Evolutionary conservation across 2,113 vertebrate species (phyloP).

Genomic region (Alectura lathami): DNA sequence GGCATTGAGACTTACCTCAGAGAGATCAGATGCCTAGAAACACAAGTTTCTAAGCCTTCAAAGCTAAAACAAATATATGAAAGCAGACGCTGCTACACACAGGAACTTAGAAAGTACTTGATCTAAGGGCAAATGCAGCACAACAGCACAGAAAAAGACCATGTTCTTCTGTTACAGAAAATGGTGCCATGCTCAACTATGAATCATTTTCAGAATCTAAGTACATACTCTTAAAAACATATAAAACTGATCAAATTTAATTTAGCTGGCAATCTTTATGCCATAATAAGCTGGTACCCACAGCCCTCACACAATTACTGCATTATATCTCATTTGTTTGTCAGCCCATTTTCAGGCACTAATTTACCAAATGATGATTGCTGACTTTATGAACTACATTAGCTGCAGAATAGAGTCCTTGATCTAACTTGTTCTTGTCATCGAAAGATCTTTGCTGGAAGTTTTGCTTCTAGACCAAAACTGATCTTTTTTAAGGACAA

Average conservation of each 20-base stretch:
- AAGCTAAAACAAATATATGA: neutral
- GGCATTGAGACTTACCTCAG: neutral
- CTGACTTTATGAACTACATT: constrained; percentile 6
- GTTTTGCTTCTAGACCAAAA: neutral
- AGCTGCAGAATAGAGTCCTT: neutral
- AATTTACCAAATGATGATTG: constrained; percentile 49
- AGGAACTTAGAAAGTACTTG: neutral
- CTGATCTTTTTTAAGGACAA: neutral
- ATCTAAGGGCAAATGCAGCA: neutral
- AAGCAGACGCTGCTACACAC: neutral
- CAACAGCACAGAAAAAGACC: neutral
- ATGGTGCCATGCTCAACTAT: neutral
- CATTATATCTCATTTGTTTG: neutral
- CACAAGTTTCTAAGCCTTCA: neutral
- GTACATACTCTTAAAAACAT: neutral
- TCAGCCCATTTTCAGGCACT: constrained; percentile 15
- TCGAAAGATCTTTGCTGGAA: neutral
- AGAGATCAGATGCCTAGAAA: neutral
- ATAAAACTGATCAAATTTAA: neutral
- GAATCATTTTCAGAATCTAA: neutral
- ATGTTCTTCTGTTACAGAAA: neutral
- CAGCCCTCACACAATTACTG: neutral
- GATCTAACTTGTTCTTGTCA: neutral
- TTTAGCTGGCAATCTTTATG: neutral
- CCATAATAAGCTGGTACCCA: neutral